Evolutionary conservation across 2,113 vertebrate genomes (phyloP).

Genomic region (Cyprinus carpio): DNA sequence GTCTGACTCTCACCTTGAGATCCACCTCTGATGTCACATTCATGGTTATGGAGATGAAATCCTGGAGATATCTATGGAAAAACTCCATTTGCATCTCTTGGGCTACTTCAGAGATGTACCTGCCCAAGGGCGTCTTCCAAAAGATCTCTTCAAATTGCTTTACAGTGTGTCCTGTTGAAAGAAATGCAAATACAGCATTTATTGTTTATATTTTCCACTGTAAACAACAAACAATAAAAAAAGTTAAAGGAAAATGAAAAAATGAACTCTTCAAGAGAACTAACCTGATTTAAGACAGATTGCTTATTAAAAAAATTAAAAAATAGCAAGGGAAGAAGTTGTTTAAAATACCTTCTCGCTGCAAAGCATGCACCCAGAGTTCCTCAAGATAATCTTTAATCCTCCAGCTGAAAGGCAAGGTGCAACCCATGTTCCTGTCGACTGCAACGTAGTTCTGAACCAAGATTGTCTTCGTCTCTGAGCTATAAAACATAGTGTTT

Average conservation of each 20-base stretch:
- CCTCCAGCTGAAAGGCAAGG: slow-evolving; percentile 91
- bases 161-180: slow-evolving; percentile 71
- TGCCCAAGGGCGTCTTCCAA: slow-evolving; percentile 80
- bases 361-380: slow-evolving; percentile 82
- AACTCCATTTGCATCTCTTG: slow-evolving; percentile 70
- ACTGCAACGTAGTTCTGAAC: slow-evolving; percentile 81
- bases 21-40: slow-evolving; percentile 70
- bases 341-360: slow-evolving; percentile 67
- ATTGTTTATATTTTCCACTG: too few species aligned
- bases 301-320: too few species aligned
- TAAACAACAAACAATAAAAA: too few species aligned
- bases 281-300: too few species aligned
- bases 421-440: slow-evolving; percentile 65
- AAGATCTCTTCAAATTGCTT: slow-evolving; percentile 83
- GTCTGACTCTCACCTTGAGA: slow-evolving; percentile 72
- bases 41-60: slow-evolving; percentile 84
- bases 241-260: too few species aligned
- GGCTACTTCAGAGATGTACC: slow-evolving; percentile 69
- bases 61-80: slow-evolving; percentile 80
- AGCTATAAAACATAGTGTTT: slow-evolving; percentile 64
- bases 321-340: too few species aligned
- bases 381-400: slow-evolving; percentile 92
- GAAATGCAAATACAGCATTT: neutral
- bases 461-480: slow-evolving; percentile 73
- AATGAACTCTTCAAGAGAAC: too few species aligned